Evolutionary conservation across 2,113 vertebrate genomes (phyloP).

Genomic region (Stigmatopora argus): DNA sequence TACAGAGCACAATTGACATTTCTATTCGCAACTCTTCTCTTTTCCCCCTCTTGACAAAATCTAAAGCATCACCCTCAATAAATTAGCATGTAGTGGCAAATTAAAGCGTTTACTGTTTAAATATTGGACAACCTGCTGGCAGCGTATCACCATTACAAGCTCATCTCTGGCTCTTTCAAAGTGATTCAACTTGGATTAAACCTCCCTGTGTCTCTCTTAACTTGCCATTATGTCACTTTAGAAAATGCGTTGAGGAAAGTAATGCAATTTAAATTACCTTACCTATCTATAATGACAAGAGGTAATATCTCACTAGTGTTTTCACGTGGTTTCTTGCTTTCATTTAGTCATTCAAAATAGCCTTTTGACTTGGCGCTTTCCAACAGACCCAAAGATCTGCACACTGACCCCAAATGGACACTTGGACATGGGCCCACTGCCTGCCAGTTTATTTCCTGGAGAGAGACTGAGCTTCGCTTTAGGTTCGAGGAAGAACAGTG

Average conservation of each 20-base stretch:
- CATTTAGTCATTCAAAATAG: constrained; percentile 2
- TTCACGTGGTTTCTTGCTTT: constrained; percentile 5
- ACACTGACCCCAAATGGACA: constrained; percentile 93
- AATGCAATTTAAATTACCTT: constrained; percentile 17
- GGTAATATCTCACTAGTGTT: constrained; percentile 8
- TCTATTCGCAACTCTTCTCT: constrained; percentile 14
- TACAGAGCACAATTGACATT: constrained; percentile 1
- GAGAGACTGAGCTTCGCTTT: constrained; percentile 79
- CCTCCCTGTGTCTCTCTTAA: constrained; percentile 15
- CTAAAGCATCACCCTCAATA: background rate
- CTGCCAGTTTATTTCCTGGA: constrained; percentile 75
- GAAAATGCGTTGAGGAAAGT: constrained; percentile 22
- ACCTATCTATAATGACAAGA: background rate
- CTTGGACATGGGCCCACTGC: constrained; percentile 76
- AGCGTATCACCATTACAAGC: constrained; percentile 23
- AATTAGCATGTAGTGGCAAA: constrained; percentile 23
- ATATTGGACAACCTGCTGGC: constrained; percentile 14
- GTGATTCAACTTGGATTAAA: constrained; percentile 37
- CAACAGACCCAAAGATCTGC: constrained; percentile 85
- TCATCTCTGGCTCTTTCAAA: constrained; percentile 15
- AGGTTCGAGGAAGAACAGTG: constrained; percentile 86
- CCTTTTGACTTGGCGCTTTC: constrained; percentile 7
- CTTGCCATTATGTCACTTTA: constrained; percentile 25
- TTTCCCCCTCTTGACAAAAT: constrained; percentile 12
- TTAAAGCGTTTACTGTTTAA: constrained; percentile 31